phyloP scores from a whole-genome alignment of 2,797 vertebrate genomes.

The Chaenodraco wilsoni region DNA sequence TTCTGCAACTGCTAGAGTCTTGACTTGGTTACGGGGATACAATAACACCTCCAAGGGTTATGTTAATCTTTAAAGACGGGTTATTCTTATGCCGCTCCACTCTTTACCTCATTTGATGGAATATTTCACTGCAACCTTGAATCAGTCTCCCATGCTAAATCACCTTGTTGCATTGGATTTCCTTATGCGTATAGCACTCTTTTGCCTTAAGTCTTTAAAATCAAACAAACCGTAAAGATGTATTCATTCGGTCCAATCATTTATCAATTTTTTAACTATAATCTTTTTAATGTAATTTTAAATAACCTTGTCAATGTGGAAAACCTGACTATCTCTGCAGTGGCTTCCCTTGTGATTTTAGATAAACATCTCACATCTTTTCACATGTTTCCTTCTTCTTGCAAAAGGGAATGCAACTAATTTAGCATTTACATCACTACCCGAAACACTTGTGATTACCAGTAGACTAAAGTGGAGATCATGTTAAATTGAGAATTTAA shows the following conservation, averaged over 20 bases:
- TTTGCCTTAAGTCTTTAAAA: conserved; percentile 20
- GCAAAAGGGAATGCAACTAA: conserved; percentile 36
- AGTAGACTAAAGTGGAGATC: conserved; percentile 45
- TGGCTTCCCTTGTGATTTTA: conserved; percentile 32
- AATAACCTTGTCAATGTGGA: conserved; percentile 31
- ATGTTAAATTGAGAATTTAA: conserved; percentile 65
- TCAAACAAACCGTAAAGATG: conserved; percentile 43
- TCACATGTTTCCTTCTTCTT: conserved; percentile 21
- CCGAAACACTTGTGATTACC: conserved; percentile 43
- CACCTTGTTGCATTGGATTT: conserved; percentile 56
- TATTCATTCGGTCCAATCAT: conserved; percentile 22
- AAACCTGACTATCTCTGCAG: not conserved
- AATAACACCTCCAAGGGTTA: conserved; percentile 80
- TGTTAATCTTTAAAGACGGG: conserved; percentile 80
- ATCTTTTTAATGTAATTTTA: conserved; percentile 12
- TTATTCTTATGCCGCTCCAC: conserved; percentile 78
- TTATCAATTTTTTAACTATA: conserved; percentile 1
- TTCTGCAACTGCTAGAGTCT: conserved; percentile 76
- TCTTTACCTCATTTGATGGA: conserved; percentile 78
- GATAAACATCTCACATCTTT: conserved; percentile 37
- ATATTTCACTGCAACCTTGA: conserved; percentile 80
- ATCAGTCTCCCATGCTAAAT: conserved; percentile 66
- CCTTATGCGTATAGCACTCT: conserved; percentile 30
- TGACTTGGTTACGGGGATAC: conserved; percentile 77
- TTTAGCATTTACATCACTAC: conserved; percentile 46